Conservation (phyloP, 2,113 vertebrate species). For the Clupea harengus region DNA sequence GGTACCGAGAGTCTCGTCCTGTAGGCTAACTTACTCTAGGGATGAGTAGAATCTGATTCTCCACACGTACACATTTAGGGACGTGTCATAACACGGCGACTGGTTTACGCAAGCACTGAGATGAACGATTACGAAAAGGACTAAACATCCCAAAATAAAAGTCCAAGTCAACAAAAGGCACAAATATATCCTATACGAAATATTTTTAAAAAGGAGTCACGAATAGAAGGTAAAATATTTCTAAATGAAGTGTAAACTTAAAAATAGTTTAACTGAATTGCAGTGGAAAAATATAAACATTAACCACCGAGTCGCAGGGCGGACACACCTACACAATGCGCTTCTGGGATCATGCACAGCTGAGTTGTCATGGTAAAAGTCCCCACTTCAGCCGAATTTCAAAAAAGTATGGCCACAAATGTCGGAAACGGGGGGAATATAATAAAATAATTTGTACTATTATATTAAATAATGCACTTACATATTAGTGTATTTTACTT, state of each 20-base stretch:
- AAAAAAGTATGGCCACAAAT: background rate
- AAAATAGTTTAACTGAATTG: background rate
- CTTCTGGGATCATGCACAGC: background rate
- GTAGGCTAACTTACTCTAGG: background rate
- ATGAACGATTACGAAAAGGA: background rate
- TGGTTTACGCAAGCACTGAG: background rate
- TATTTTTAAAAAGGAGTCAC: too few species aligned
- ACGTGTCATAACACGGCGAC: constrained; percentile 43
- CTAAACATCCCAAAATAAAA: background rate
- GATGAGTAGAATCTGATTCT: background rate
- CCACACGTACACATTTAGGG: constrained; percentile 31
- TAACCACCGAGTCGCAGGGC: background rate
- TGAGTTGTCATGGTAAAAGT: background rate
- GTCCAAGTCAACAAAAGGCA: background rate
- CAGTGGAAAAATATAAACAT: background rate
- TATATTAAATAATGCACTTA: too few species aligned
- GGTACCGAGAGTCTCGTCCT: background rate
- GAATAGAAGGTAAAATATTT: background rate
- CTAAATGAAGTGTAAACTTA: background rate
- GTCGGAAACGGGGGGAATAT: too few species aligned
- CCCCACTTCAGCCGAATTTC: too few species aligned
- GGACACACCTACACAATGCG: background rate
- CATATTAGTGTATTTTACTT: too few species aligned
- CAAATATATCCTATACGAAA: too few species aligned
- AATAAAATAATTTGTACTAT: too few species aligned